Conservation (phyloP, 2,797 vertebrate species). For the Cercopithecus neglectus region DNA sequence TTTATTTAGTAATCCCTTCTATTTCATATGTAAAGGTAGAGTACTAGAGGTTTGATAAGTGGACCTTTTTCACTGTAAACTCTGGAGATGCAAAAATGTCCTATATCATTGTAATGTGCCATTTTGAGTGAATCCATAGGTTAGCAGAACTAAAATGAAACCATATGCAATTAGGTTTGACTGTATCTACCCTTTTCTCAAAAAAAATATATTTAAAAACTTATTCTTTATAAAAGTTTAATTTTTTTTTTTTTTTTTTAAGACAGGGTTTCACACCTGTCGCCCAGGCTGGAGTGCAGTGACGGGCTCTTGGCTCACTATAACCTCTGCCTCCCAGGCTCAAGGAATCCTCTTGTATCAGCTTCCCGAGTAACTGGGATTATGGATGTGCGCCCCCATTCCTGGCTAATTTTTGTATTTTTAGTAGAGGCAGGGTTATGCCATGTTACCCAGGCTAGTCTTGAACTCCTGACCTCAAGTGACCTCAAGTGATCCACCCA, state of each 20-base stretch:
- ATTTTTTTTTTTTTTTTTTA: no score
- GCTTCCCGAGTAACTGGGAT: no score
- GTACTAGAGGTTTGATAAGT: neutral
- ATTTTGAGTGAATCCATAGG: neutral
- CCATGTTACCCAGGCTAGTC: no score
- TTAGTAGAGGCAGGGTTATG: fast-evolving
- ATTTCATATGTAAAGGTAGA: neutral
- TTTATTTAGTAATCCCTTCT: neutral
- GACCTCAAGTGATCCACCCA: neutral
- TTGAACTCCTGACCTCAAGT: neutral
- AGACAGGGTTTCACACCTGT: no score
- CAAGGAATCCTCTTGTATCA: no score
- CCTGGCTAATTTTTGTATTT: no score
- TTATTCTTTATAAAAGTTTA: neutral
- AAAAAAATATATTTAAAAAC: neutral
- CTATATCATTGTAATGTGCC: neutral
- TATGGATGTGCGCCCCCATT: no score
- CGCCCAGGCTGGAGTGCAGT: neutral
- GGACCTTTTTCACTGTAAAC: neutral
- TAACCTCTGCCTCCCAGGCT: neutral
- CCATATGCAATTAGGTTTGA: neutral
- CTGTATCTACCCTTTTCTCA: neutral
- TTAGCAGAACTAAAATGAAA: neutral
- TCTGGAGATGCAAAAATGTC: neutral
- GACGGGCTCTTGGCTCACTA: neutral